Evolutionary conservation across 2,888 invertebrate species (phyloP), one percentile per base, ranked within the genome.

Genomic region (Synergus umbraculus): DNA sequence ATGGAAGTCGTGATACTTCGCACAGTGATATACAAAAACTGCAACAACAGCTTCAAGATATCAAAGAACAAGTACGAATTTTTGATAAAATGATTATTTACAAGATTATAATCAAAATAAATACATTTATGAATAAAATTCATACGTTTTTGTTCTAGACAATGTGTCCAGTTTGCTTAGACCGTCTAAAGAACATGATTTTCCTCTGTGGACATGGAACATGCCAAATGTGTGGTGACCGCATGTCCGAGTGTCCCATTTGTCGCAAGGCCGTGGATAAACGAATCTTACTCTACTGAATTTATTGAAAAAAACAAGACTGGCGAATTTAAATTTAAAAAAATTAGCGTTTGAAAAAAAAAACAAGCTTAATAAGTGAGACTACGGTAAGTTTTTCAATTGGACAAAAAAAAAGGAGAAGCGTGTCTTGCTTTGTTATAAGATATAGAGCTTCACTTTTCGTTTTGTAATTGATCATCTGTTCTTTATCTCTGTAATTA

Each of bases 221-320:
- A 84, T 99, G 99, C 92, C 99, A 99, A 93, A 97, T 98, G 97
- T 99, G 99, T 93, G 98, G 99, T 46, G 99, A 99, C 94, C 96
- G 98, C 89, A 98, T 99, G 95, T 96, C 96, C 82, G 98, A 98
- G 89, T 99, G 99, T 91, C 99, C 99, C 49, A 99, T 99, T 92
- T 99, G 99, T 92, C 95, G 99, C 87, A 99, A 99, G 93, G 96
- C 97, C 80, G 98, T 99, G 78, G 98, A 98, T 92, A 98, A 98
- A 91, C 95, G 98, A 82, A 99, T 99, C 90, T 94, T 99, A 76
- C 95, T 99, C 49, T 99, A 98, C 92, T 96, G 92, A 88, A 54
- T 9, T 29, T 29, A 54, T 49, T n/a, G 37, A 44, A 54, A 73
- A 73, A 73, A 73, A 73, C 73, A 54, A 58, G 73, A 73, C 73